Base-by-base conservation (phyloP, 2,888 invertebrate species). In the Pterostichus madidus region DNA sequence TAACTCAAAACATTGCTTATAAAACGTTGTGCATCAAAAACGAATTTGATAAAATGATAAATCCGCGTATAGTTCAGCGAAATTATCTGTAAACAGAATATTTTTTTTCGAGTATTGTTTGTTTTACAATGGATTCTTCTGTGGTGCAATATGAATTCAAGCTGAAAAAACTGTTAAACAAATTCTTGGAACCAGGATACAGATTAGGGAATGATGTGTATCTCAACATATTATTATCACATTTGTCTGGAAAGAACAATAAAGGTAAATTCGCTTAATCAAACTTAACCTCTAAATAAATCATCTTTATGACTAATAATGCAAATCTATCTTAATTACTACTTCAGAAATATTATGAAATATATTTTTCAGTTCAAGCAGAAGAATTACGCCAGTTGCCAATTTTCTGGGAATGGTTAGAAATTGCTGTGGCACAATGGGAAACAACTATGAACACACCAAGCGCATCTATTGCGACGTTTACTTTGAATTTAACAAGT, bases 401-500 rank as follows among this genome's bases (percentile, higher is more conserved):
- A 3, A 88, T 89, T 81, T 88, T 90, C n/a, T 84, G 87, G 7
- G 88, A 90, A 73, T 92, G 92, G 92, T 87, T 92, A 15, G 88
- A 90, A 84, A 87, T 88, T 73, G 90, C 90, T 32, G 86, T 91
- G 0, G 86, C 87, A 6, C 84, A 90, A 44, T 89, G 92, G 86
- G 89, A 88, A 78, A 86, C 87, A 13, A 88, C 88, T 52, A 86
- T 87, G 15, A 84, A 84, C 11, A 85, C 86, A 68, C 89, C 92
- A 0, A 90, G 91, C 59, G 90, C 90, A 52, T 88, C 90, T 80
- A 89, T 93, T 5, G 87, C 90, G n/a, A 90, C 94, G 5, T 96
- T 96, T 85, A 91, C 93, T 49, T 89, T 94, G 7, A 93, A 94
- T 86, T 87, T 95, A 6, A 90, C 93, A 2, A 93, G 93, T n/a